Conservation (phyloP, 2,113 vertebrate species). For the Tichodroma muraria region DNA sequence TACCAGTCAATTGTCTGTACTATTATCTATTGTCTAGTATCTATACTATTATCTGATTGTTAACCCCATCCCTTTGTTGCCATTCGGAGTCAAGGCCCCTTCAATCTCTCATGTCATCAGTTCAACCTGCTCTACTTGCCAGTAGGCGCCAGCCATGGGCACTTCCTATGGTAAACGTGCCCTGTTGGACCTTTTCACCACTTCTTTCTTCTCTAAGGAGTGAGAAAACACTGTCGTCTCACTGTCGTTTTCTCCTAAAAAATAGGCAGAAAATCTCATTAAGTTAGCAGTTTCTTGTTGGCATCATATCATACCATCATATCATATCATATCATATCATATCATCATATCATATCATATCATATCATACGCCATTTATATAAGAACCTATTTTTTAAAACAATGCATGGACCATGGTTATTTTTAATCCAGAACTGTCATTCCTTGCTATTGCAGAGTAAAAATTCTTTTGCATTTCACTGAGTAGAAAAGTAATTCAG, state of each 20-base stretch:
- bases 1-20: background rate
- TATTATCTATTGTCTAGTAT: too few species aligned
- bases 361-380: background rate
- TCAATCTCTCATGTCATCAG: background rate
- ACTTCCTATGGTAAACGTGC: background rate
- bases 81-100: background rate
- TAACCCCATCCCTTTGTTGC: background rate
- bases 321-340: background rate
- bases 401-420: accelerated
- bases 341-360: background rate
- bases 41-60: too few species aligned
- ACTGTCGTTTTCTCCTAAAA: background rate
- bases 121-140: background rate
- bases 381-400: background rate
- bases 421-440: background rate
- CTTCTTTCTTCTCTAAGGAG: background rate
- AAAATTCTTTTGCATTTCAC: background rate
- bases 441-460: background rate
- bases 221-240: background rate
- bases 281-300: background rate
- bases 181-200: background rate
- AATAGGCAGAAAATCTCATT: background rate
- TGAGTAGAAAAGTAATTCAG: background rate
- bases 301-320: background rate
- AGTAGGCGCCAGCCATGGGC: background rate